Evolutionary conservation across 2,113 vertebrate genomes (phyloP).

Genomic region (Tauraco erythrolophus): DNA sequence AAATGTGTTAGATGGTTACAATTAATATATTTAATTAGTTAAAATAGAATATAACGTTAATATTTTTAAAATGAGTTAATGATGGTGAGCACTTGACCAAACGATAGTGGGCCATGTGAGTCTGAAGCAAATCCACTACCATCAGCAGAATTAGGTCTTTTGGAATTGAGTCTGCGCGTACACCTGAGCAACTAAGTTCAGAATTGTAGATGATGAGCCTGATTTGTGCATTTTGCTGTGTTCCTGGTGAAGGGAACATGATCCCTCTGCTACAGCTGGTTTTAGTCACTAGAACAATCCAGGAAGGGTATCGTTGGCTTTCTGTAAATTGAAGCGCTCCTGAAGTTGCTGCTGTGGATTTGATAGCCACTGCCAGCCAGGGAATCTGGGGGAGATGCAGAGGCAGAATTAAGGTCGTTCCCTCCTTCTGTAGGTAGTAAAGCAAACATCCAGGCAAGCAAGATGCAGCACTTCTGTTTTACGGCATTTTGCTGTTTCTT

Average conservation of each 20-base stretch:
- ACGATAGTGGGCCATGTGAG: accelerated
- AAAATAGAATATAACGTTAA: not conserved
- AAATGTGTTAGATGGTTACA: not conserved
- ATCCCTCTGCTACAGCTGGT: not conserved
- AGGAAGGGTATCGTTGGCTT: not conserved
- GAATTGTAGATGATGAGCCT: not conserved
- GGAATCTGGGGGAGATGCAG: not conserved
- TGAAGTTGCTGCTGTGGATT: not conserved
- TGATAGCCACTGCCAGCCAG: accelerated
- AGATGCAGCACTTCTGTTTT: not conserved
- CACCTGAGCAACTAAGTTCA: not conserved
- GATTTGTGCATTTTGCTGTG: not conserved
- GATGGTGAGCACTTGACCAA: not conserved
- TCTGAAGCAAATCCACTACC: not conserved
- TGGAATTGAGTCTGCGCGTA: not conserved
- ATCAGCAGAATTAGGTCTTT: not conserved
- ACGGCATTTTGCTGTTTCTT: not conserved
- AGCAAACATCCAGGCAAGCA: not conserved
- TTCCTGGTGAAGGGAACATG: not conserved
- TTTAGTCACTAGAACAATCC: not conserved
- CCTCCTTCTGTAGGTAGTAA: not conserved
- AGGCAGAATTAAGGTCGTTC: not conserved
- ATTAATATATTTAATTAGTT: not conserved
- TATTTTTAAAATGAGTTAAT: not conserved
- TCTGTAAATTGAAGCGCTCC: not conserved